Evolutionary conservation across 2,113 vertebrate genomes (phyloP), one percentile per base, ranked within the genome.

Genomic region (Gymnorhina tibicen): DNA sequence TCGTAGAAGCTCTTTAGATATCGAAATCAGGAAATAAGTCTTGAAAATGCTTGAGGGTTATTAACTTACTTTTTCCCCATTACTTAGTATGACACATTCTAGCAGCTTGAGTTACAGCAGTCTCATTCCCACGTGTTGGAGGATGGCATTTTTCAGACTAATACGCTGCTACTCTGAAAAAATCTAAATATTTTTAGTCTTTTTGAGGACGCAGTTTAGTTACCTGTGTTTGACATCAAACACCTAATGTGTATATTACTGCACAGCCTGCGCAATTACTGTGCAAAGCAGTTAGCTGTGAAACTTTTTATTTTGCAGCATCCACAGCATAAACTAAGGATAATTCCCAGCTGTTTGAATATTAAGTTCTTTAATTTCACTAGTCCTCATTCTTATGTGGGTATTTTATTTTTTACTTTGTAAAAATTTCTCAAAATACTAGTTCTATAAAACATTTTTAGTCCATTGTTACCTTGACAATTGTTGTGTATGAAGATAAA

Each of bases 211-310:
- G n/a, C 32, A 70, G 11, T 44, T 87, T n/a, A 63, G n/a, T 84
- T 89, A 39, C 22, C 24, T 28, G 9, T 39, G 9, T 69, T 81
- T 64, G 33, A 32, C 50, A 21, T 20, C 33, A 55, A 60, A 13
- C 16, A 73, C 13, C 59, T 69, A 17, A 63, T 19, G 35, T 80
- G 26, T 26, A 3, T 24, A 8, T 60, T 85, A 24, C 21, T n/a
- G 33, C 41, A 56, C 13, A 82, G 14, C 41, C 41, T 52, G 16
- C 0, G 0, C 10, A 56, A 28, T 56, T 70, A 50, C 18, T 23
- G 11, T 6, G 2, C n/a, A 37, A 32, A 86, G 32, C 33, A 47
- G 26, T 84, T 73, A 33, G 44, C 64, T 77, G 16, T 55, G 60
- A 60, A 81, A 30, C 12, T 10, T 59, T 55, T 56, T 12, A 17